phyloP scores from a whole-genome alignment of 2,113 vertebrate species.

The Phoxinus phoxinus region DNA sequence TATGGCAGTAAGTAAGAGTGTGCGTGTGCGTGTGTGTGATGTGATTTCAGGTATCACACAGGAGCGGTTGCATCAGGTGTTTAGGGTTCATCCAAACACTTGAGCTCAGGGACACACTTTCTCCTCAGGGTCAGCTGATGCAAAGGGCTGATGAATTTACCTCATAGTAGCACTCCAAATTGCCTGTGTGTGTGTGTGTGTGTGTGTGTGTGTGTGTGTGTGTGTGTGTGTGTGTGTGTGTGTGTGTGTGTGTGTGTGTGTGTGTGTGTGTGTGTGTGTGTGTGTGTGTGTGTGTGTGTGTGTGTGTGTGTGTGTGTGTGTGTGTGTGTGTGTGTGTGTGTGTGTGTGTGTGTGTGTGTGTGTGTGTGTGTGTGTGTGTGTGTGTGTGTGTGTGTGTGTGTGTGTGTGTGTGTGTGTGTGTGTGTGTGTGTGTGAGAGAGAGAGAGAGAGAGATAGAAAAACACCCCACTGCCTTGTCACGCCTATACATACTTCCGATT shows the following conservation, averaged over 20 bases:
- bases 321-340: neutral
- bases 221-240: constrained; percentile 21
- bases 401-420: neutral
- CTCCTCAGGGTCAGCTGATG: constrained; percentile 81
- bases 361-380: no score
- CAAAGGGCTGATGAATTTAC: constrained; percentile 73
- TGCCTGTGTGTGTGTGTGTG: constrained; percentile 4
- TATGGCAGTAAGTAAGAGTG: neutral
- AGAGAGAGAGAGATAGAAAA: neutral
- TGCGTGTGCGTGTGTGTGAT: constrained; percentile 12
- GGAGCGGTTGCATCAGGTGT: constrained; percentile 74
- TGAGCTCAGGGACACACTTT: constrained; percentile 72
- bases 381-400: no score
- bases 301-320: no score
- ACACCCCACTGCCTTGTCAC: neutral
- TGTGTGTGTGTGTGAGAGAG: constrained; percentile 6
- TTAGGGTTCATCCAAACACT: constrained; percentile 60
- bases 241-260: no score
- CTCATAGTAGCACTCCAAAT: constrained; percentile 64
- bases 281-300: no score
- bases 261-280: no score
- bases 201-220: constrained; percentile 13
- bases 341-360: no score
- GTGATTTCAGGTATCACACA: constrained; percentile 10
- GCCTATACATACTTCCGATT: constrained; percentile 26